A percentile compares a stretch with the other conserved stretches of the same genome.
Evolutionary conservation across 2,888 invertebrate genomes (phyloP).

Genomic region (Sialis fuliginosa): DNA sequence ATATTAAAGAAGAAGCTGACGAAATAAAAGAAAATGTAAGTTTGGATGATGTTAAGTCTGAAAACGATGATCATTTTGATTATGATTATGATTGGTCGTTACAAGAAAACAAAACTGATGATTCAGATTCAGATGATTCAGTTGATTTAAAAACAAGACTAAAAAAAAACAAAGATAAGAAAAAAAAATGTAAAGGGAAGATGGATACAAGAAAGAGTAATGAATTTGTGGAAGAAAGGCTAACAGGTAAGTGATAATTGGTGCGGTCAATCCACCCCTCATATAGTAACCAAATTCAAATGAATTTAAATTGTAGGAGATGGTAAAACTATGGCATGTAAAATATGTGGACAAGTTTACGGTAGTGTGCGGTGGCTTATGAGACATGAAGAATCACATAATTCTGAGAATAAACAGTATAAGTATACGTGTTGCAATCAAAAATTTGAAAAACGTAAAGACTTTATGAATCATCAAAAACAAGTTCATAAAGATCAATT

Average conservation of each 20-base stretch:
- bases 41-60: constrained; percentile 1
- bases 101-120: no score
- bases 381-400: constrained; percentile 16
- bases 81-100: background rate
- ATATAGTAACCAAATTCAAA: no score
- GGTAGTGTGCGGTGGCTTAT: constrained; percentile 13
- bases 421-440: constrained; percentile 23
- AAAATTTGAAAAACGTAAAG: constrained; percentile 21
- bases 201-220: no score
- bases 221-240: no score
- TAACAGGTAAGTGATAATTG: no score
- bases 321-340: background rate
- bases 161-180: no score
- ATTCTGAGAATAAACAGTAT: constrained; percentile 7
- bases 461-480: constrained; percentile 22
- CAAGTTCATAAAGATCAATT: constrained; percentile 23
- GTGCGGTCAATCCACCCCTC: no score
- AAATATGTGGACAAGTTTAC: constrained; percentile 1
- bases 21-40: constrained; percentile 4
- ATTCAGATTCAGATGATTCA: no score
- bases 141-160: no score
- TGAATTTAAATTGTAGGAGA: background rate
- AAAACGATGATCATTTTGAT: constrained; percentile 1
- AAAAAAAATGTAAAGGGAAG: no score
- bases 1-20: constrained; percentile 9